Conservation (phyloP, 1,140 invertebrate genomes). For the Holotrichia oblita region DNA sequence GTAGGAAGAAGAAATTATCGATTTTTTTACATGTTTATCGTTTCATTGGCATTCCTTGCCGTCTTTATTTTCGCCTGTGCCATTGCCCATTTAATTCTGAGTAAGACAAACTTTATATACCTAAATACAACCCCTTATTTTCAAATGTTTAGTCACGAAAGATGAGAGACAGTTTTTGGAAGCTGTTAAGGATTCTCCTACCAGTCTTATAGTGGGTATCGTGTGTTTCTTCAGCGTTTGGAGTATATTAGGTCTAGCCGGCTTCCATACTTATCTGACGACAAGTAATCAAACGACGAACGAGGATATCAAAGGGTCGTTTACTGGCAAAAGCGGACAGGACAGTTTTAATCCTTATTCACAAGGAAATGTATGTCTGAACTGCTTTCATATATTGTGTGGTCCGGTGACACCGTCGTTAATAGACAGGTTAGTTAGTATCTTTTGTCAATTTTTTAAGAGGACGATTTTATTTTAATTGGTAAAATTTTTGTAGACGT, state of each 20-base stretch:
- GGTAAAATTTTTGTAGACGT: conserved; percentile 61
- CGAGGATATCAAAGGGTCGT: conserved; percentile 98
- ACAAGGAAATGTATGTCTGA: conserved; percentile 89
- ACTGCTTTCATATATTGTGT: conserved; percentile 93
- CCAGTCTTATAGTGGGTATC: conserved; percentile 87
- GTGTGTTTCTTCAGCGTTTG: conserved; percentile 98
- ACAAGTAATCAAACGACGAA: conserved; percentile 98
- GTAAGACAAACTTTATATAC: conserved; percentile 70
- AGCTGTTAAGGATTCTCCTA: conserved; percentile 83
- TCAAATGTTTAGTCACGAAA: conserved; percentile 71
- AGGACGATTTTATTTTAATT: neutral
- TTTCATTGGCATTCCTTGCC: conserved; percentile 94
- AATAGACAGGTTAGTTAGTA: conserved; percentile 72
- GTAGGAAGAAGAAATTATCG: conserved; percentile 98
- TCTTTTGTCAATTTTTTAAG: conserved; percentile 47
- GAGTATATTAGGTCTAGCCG: conserved; percentile 96
- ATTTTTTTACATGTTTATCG: conserved; percentile 98
- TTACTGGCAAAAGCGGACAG: conserved; percentile 86
- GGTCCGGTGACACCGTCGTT: conserved; percentile 89
- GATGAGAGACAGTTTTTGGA: conserved; percentile 80
- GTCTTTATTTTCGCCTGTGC: conserved; percentile 97
- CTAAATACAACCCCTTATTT: neutral
- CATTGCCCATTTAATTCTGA: conserved; percentile 91
- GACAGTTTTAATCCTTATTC: conserved; percentile 93
- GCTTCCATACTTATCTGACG: conserved; percentile 97